Evolutionary conservation across 2,113 vertebrate species (phyloP).

Genomic region (Trachemys scripta): DNA sequence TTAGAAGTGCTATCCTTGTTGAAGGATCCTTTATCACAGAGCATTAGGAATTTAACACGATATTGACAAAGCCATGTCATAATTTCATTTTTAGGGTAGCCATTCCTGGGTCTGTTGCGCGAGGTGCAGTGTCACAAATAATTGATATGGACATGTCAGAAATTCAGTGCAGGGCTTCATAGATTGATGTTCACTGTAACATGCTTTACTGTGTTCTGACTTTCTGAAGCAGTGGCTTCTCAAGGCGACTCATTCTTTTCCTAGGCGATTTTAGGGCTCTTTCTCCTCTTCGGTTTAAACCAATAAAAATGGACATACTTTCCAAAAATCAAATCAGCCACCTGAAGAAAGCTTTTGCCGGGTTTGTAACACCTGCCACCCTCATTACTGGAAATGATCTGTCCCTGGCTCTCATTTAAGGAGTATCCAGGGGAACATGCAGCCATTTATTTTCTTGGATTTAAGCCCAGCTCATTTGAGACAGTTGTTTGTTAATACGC

Average conservation of each 20-base stretch:
- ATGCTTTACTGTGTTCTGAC: background rate
- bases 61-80: rapidly evolving
- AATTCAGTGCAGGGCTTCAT: background rate
- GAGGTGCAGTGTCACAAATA: rapidly evolving
- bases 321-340: background rate
- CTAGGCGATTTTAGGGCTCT: background rate
- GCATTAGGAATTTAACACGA: background rate
- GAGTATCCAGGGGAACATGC: background rate
- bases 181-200: background rate
- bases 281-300: background rate
- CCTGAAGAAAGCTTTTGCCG: background rate
- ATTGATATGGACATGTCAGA: background rate
- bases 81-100: background rate
- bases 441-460: background rate
- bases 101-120: background rate
- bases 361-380: background rate
- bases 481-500: background rate
- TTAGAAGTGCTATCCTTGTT: background rate
- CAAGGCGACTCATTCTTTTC: background rate
- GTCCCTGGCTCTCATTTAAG: background rate
- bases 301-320: background rate
- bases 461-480: background rate
- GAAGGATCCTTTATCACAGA: background rate
- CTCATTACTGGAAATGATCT: rapidly evolving
- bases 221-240: background rate